phyloP scores from a whole-genome alignment of 2,113 vertebrate species.

The Jacana jacana region DNA sequence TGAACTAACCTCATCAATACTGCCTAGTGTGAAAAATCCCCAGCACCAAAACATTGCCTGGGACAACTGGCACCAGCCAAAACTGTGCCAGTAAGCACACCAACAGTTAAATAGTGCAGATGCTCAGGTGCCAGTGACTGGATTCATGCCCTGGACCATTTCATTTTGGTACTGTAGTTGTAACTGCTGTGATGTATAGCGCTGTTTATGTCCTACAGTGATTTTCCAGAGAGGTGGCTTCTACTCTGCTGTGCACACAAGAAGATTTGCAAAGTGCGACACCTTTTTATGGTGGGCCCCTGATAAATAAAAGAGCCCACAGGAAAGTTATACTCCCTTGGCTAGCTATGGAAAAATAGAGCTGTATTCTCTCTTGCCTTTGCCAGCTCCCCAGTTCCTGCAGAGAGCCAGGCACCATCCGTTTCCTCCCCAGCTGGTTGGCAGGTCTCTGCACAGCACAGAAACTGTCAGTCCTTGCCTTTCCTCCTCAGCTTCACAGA shows the following conservation, averaged over 20 bases:
- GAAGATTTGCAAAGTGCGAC: neutral
- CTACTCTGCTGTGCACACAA: neutral
- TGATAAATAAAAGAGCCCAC: neutral
- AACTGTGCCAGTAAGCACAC: neutral
- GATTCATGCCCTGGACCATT: neutral
- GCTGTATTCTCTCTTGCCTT: neutral
- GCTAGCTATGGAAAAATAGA: neutral
- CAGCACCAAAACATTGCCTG: neutral
- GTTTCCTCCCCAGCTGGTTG: neutral
- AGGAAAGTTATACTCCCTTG: neutral
- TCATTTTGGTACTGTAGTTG: neutral
- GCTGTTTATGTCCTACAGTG: neutral
- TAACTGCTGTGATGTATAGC: fast-evolving
- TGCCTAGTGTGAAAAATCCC: neutral
- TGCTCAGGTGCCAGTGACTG: neutral
- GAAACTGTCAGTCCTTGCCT: neutral
- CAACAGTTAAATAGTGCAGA: neutral
- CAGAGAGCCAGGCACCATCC: too few relatives aligned
- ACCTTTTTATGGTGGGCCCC: neutral
- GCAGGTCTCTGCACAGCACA: neutral
- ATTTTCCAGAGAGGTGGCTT: neutral
- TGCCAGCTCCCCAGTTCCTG: neutral
- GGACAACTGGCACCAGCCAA: neutral
- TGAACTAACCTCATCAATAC: neutral
- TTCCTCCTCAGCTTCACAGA: neutral